Percentiles rank a stretch among this genome's conserved stretches.
Evolutionary conservation across 2,888 invertebrate genomes (phyloP).

Genomic region (Dicycla oo): DNA sequence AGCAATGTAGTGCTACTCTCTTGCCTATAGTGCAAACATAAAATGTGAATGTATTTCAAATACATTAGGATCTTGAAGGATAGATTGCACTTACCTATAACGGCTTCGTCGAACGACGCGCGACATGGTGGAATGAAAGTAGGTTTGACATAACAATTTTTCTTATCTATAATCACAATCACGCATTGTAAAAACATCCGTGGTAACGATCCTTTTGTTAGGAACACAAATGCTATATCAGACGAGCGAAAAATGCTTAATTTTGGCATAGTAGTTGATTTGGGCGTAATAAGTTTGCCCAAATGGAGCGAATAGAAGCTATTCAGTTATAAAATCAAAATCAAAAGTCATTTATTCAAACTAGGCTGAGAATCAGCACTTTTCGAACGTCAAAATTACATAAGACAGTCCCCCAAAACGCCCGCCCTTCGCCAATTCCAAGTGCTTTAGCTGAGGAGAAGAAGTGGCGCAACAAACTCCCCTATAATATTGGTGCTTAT

Average conservation of each 20-base stretch:
- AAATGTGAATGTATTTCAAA: slow-evolving; percentile 41
- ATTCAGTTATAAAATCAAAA: no score
- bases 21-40: slow-evolving; percentile 21
- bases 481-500: no score
- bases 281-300: background rate
- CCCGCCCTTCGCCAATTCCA: no score
- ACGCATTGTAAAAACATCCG: background rate
- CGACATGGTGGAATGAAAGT: background rate
- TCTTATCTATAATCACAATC: background rate
- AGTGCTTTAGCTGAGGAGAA: no score
- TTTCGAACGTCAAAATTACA: no score
- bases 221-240: background rate
- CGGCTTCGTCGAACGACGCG: background rate
- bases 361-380: no score
- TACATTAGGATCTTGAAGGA: slow-evolving; percentile 25
- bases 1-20: slow-evolving; percentile 25
- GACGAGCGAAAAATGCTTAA: background rate
- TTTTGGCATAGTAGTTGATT: background rate
- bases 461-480: no score
- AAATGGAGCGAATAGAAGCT: background rate
- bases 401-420: no score
- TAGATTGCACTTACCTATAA: slow-evolving; percentile 30
- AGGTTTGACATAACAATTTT: background rate
- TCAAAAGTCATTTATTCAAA: no score
- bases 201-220: background rate